Conservation (phyloP, 30 jellyfish, hydroid and myxozoan species). For the Rhopilema esculentum region DNA sequence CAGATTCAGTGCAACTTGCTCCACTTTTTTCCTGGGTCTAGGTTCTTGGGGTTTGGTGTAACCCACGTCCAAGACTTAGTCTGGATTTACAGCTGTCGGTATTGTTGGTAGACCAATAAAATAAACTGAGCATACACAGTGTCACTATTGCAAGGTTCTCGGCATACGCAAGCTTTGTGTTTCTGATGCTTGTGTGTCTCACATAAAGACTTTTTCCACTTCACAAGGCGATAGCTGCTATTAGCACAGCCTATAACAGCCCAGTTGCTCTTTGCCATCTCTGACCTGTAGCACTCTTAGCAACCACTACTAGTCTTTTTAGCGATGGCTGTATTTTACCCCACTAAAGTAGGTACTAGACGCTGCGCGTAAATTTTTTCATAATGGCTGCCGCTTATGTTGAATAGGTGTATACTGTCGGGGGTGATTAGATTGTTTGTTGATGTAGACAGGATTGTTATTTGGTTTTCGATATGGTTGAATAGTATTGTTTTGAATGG, state of each 20-base stretch:
- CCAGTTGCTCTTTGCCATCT: constrained; percentile 30
- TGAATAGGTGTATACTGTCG: constrained; percentile 24
- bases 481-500: too few species aligned
- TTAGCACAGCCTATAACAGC: constrained; percentile 48
- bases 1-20: not conserved
- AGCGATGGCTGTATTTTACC: constrained; percentile 26
- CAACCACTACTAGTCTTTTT: too few species aligned
- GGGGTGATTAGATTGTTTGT: too few species aligned
- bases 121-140: constrained; percentile 13
- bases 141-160: constrained; percentile 37
- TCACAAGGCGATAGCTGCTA: constrained; percentile 11
- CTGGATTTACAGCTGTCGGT: constrained; percentile 32
- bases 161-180: constrained; percentile 15
- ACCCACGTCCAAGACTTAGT: not conserved
- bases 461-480: too few species aligned
- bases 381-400: constrained; percentile 14
- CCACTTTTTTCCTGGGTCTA: too few species aligned
- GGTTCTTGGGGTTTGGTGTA: too few species aligned
- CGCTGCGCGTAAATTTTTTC: not conserved
- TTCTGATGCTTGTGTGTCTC: constrained; percentile 3
- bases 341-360: constrained; percentile 5
- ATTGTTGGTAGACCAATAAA: constrained; percentile 19
- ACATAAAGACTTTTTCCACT: constrained; percentile 34
- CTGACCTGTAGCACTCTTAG: too few species aligned
- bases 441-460: too few species aligned